Base-by-base conservation (phyloP, 2,113 vertebrate genomes). In the Dendrocopos noguchii region DNA sequence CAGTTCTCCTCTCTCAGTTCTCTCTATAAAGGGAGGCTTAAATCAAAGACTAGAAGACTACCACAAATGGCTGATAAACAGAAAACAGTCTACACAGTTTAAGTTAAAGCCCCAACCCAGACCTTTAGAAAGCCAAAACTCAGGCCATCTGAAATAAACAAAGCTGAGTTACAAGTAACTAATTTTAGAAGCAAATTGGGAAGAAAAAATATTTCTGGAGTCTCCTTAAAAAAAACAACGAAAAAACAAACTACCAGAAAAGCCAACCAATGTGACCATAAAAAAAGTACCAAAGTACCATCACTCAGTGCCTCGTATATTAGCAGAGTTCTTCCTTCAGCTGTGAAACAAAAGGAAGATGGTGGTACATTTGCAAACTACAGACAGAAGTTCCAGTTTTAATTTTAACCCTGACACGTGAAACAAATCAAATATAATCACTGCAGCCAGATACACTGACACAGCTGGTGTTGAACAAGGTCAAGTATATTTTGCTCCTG, bases 1-100 rank as follows among this genome's bases (percentile, higher is more conserved):
- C 92, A 96, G 84, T 78, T 79, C 80, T 81, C 59, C 59, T 88
- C 78, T 65, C 50, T 87, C 80, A 78, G 77, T 42, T 67, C 73
- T 94, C 84, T 80, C 19, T 70, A 29, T 50, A 55, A 71, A 80
- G 80, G 72, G 50, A 68, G 19, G 77, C 85, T 94, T 81, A 73
- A 84, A 77, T 33, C 65, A 53, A 33, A 56, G 83, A 74, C 64
- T 4, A 59, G 64, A 77, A 78, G 24, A 80, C 50, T 90, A 50
- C 28, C 46, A 84, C 66, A 87, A 83, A 91, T 28, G 27, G n/a
- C 31, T 31, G 28, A 85, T 56, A 74, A 91, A 79, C 31, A 76
- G 50, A 78, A 78, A 74, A 80, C 76, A 81, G 52, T 20, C 84
- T 52, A 52, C 19, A 14, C 12, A 85, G 44, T 33, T 84, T 11